Base-by-base conservation (phyloP, 2,113 vertebrate genomes). In the Solenodon paradoxus region DNA sequence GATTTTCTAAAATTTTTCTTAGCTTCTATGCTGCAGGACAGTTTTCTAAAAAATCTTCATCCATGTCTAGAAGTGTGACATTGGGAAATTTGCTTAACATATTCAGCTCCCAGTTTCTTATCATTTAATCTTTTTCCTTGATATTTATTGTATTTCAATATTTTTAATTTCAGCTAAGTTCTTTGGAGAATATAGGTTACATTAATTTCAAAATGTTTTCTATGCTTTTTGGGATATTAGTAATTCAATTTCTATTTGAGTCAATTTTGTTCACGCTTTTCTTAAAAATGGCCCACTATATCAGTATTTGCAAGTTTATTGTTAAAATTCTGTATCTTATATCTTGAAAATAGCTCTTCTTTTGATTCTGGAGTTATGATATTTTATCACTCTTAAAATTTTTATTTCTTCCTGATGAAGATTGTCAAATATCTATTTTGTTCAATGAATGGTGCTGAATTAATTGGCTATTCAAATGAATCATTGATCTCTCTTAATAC, bases 381-480 rank as follows among this genome's bases (percentile, higher is more conserved):
- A 63, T 63, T 81, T 71, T 93, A 71, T 78, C 28, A 71, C n/a
- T 63, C 10, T 71, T 74, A 68, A 26, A n/a, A 57, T 28, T 47
- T 38, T 93, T 74, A 45, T 66, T 84, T 19, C 22, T 82, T 80
- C 7, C 69, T 86, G 12, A 12, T 64, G 2, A 51, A 19, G 74
- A 66, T 85, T 64, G 49, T 15, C 22, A 94, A 88, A 88, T 84
- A 71, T 30, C 17, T 51, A n/a, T n/a, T n/a, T n/a, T n/a, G n/a
- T n/a, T n/a, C n/a, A 63, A 64, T 32, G 87, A 82, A 57, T 53
- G 26, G 12, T 82, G 40, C 5, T 55, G 20, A 20, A 42, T 80
- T 92, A 94, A 80, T 45, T 82, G 20, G 15, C 64, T 53, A 92
- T 53, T 28, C n/a, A 88, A 72, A 75, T 78, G 49, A 83, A 94